A percentile compares a stretch with the other conserved stretches of the same genome.
phyloP scores from a whole-genome alignment of 2,797 vertebrate genomes.

The Sebastiscus albofasciatus region DNA sequence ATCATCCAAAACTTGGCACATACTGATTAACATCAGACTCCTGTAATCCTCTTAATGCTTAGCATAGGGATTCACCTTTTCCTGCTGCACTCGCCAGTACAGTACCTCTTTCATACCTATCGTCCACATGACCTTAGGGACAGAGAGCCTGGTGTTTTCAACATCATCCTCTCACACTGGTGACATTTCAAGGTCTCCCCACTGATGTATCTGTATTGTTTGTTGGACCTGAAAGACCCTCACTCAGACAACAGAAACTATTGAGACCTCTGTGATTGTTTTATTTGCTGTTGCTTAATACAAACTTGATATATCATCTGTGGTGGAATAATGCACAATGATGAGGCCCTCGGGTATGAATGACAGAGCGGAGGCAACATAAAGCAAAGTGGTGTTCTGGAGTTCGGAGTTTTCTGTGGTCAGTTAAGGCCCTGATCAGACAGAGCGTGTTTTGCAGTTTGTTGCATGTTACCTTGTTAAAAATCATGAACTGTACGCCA shows the following conservation, averaged over 20 bases:
- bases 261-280: neutral
- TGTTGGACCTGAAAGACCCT: conserved; percentile 8
- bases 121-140: conserved; percentile 6
- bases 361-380: neutral
- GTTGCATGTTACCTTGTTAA: too few species aligned
- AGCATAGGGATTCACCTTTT: neutral
- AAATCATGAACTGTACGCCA: too few species aligned
- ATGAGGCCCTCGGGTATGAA: neutral
- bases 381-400: neutral
- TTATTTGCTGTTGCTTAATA: conserved; percentile 1
- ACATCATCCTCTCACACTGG: conserved; percentile 2
- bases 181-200: conserved; percentile 16
- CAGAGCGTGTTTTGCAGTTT: too few species aligned
- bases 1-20: neutral
- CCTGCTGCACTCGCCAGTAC: neutral
- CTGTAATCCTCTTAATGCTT: conserved; percentile 8
- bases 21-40: conserved; percentile 11
- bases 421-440: neutral
- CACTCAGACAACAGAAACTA: neutral
- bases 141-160: neutral
- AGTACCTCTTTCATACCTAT: conserved; percentile 3
- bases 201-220: neutral
- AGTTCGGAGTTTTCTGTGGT: neutral
- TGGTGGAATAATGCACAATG: neutral
- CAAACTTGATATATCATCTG: neutral